Base-by-base conservation (phyloP, 1,140 invertebrate species). In the Bombus breviceps region DNA sequence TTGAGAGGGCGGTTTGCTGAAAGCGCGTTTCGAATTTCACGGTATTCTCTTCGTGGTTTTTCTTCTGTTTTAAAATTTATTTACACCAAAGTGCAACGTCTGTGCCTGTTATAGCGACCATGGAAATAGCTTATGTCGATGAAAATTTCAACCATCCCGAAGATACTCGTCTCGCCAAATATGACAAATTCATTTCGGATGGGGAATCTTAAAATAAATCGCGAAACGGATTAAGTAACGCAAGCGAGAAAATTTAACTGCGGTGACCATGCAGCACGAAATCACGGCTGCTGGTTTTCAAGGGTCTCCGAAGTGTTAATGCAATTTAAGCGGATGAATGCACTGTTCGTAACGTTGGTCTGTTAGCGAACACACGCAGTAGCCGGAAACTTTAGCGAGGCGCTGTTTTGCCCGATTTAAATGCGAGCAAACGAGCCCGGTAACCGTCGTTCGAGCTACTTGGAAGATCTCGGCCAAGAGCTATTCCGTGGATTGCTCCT, bases 321-420 rank as follows among this genome's bases (percentile, higher is more conserved):
- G 88, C 76, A 78, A 88, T 89, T 88, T 89, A 62, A 77, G 69
- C 73, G 68, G 78, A 64, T 78, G 78, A 78, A 64, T 82, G 83
- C 83, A 34, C 74, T 53, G 34, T 72, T 68, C 57, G 37, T 32
- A 41, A 34, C 78, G 34, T 74, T 37, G 59, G 83, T 32, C 37
- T 13, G 59, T 43, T 43, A 64, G 53, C 69, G 62, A 86, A 76
- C 73, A 41, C 73, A 77, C 76, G 73, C 43, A 53, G 43, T 43
- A 76, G 43, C 62, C 47, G 59, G 72, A 62, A 87, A 87, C 74
- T 89, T 89, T 9, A 73, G n/a, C 34, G 71, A 69, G 22, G 22
- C 39, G 57, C 39, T 73, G 79, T 73, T 85, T 87, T 43, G 77
- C 74, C 39, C 81, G 69, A 83, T 90, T 89, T 90, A 90, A 89